Evolutionary conservation across 2,888 invertebrate species (phyloP).

Genomic region (Ectropis crepuscularia): DNA sequence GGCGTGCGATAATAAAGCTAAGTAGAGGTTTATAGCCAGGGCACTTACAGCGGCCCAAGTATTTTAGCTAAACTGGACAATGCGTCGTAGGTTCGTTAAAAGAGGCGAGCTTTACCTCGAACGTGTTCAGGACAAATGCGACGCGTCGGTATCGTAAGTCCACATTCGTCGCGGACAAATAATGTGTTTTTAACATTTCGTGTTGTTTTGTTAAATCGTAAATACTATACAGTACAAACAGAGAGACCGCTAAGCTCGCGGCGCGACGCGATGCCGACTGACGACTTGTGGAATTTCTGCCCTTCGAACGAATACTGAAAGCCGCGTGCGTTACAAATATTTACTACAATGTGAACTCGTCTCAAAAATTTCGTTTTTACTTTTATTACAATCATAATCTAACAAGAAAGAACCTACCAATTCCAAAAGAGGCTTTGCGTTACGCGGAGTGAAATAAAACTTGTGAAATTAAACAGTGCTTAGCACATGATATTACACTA

Average conservation of each 20-base stretch:
- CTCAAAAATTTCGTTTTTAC: conserved; percentile 1
- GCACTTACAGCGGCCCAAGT: conserved; percentile 21
- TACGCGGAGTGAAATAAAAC: background rate
- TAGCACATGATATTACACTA: background rate
- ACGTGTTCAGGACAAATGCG: conserved; percentile 81
- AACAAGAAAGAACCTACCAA: background rate
- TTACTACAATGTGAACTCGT: conserved; percentile 8
- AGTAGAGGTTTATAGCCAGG: conserved; percentile 46
- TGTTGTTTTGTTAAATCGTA: conserved; percentile 85
- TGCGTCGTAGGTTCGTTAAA: conserved; percentile 74
- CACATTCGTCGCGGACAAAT: conserved; percentile 84
- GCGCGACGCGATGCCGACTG: conserved; percentile 56
- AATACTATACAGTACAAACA: conserved; percentile 82
- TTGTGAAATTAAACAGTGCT: background rate
- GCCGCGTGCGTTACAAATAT: conserved; percentile 24
- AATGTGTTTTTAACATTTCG: conserved; percentile 85
- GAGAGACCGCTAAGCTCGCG: conserved; percentile 55
- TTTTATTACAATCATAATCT: conserved; percentile 1
- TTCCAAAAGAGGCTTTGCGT: background rate
- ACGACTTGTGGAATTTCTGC: conserved; percentile 69
- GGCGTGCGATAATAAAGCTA: conserved; percentile 71
- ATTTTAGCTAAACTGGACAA: conserved; percentile 67
- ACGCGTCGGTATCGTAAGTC: conserved; percentile 75
- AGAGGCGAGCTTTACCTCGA: conserved; percentile 68
- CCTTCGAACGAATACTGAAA: conserved; percentile 65